Evolutionary conservation across 2,113 vertebrate genomes (phyloP).

Genomic region (Cyprinodon brontotheroides): DNA sequence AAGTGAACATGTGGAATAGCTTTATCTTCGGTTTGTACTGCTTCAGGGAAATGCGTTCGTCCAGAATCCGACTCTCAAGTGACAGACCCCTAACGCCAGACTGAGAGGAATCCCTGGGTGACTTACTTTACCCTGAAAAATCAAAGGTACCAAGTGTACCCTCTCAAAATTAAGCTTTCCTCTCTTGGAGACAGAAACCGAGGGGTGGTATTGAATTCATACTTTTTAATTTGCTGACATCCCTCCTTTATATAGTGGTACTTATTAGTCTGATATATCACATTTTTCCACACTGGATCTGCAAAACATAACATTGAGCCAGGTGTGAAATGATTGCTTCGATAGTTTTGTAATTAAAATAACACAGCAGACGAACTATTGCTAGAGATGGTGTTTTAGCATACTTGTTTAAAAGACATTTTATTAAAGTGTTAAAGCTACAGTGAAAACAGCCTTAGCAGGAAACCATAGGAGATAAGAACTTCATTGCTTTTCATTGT

Average conservation of each 20-base stretch:
- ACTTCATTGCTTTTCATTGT: neutral
- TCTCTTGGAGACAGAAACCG: neutral
- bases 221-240: neutral
- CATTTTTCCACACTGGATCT: neutral
- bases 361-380: constrained; percentile 3
- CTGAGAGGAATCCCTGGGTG: constrained; percentile 39
- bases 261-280: neutral
- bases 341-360: neutral
- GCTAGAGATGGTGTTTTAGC: neutral
- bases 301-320: neutral
- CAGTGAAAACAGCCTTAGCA: neutral
- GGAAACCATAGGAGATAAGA: neutral
- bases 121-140: constrained; percentile 52
- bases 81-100: constrained; percentile 43
- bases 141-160: constrained; percentile 31
- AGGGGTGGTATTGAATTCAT: neutral
- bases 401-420: neutral
- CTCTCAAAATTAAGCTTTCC: constrained; percentile 25
- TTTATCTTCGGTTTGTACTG: constrained; percentile 42
- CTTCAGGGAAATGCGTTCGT: constrained; percentile 44
- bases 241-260: neutral
- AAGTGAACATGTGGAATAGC: constrained; percentile 39
- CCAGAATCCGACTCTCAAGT: too few relatives aligned
- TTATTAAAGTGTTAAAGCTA: neutral
- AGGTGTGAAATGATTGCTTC: neutral